phyloP scores from a whole-genome alignment of 2,113 vertebrate species.

The Macrotis lagotis region DNA sequence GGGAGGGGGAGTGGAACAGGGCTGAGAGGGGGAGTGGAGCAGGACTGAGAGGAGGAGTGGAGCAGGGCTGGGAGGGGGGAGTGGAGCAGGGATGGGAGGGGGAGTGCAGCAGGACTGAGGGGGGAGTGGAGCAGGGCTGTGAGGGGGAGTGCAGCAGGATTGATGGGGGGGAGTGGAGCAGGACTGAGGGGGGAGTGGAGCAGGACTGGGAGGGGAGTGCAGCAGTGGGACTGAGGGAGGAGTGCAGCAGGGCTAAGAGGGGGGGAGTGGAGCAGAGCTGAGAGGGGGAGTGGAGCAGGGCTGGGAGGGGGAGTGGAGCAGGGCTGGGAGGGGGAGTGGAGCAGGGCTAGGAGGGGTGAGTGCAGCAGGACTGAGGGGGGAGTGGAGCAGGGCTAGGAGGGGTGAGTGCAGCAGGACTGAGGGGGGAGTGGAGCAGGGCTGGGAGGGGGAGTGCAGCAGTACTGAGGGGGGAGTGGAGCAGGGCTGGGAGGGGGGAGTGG shows the following conservation, averaged over 20 bases:
- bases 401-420: too few species aligned
- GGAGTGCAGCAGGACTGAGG: neutral
- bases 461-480: too few species aligned
- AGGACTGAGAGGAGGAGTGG: neutral
- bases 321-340: neutral
- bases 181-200: neutral
- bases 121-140: neutral
- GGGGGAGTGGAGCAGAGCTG: neutral
- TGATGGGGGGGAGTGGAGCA: neutral
- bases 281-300: too few species aligned
- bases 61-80: too few species aligned
- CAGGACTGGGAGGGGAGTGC: too few species aligned
- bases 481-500: too few species aligned
- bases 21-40: neutral
- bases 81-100: too few species aligned
- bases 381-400: neutral
- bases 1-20: too few species aligned
- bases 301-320: neutral
- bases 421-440: neutral
- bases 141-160: too few species aligned
- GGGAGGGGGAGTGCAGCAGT: neutral
- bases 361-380: too few species aligned
- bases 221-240: too few species aligned
- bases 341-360: too few species aligned
- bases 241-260: neutral